Evolutionary conservation across 2,888 invertebrate genomes (phyloP), one percentile per base, ranked within the genome.

Genomic region (Steinernema carpocapsae): DNA sequence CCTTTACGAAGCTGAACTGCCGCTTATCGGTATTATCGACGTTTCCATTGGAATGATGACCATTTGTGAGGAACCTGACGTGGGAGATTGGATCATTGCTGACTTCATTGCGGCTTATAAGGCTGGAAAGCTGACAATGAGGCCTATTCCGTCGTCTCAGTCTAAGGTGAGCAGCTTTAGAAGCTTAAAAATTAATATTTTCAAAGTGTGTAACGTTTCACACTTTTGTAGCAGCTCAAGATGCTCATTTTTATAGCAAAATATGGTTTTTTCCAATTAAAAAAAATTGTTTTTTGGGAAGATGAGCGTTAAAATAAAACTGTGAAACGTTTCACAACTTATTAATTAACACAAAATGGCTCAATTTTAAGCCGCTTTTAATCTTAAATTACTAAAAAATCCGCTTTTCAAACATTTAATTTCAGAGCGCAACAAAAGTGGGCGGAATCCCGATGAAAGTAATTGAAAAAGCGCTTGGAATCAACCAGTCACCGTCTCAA

Each of bases 31-130:
- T 29, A 84, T 84, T 26, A 78, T 85, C 22, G 84, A 84, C 75
- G 75, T 77, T 10, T 59, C 83, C 72, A 76, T 78, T 17, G 84
- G 85, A 14, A 74, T 78, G 19, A 59, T 79, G 74, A 74, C 80
- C n/a, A 73, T 85, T n/a, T 85, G 84, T 51, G 80, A 82, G 19
- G 76, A 83, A 29, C 80, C 81, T 10, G 82, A 84, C 74, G 84
- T 84, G 19, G 78, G 79, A 48, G 82, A 82, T 51, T 48, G 72
- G 46, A 79, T 83, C n/a, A 70, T 82, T n/a, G 64, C 74, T 17
- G 77, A 77, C 22, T 84, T 84, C 73, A 79, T 84, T 1, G 73
- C 56, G 6, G 76, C 77, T 32, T 84, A 80, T 73, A 74, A 76
- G 22, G 71, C 56, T 17, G 84, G 82, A 7, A 76, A 78, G 29